Conservation (phyloP, 2,797 vertebrate species). For the Discoglossus pictus region DNA sequence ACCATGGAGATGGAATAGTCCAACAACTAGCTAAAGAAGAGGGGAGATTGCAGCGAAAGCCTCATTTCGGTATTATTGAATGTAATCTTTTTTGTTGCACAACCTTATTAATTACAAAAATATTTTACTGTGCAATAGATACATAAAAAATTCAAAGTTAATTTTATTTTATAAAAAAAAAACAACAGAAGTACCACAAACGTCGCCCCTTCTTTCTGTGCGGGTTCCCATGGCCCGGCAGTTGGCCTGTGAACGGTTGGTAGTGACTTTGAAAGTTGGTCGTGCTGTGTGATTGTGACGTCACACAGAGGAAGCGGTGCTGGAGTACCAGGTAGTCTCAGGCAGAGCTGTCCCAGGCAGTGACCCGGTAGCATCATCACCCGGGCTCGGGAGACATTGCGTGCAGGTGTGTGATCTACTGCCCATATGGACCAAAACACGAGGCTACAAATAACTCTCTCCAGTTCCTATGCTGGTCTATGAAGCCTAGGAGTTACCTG, state of each 20-base stretch:
- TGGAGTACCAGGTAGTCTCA: neutral
- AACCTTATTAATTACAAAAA: no score
- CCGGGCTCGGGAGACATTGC: no score
- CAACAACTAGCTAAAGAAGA: neutral
- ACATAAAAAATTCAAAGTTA: no score
- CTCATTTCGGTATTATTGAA: neutral
- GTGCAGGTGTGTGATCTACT: conserved; percentile 3
- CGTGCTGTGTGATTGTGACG: neutral
- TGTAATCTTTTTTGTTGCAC: no score
- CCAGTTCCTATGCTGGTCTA: no score
- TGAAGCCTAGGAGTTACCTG: no score
- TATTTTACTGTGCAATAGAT: no score
- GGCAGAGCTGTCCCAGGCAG: neutral
- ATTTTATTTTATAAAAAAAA: no score
- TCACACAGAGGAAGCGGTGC: neutral
- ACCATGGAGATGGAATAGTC: conserved; percentile 10
- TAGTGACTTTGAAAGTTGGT: neutral
- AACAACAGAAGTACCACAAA: no score
- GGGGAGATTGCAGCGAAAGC: neutral
- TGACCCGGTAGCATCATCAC: neutral
- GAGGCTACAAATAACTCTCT: no score
- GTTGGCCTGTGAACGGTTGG: conserved; percentile 3
- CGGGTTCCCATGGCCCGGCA: neutral
- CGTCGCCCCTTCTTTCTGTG: no score
- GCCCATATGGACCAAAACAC: neutral